Base-by-base conservation (phyloP, 2,888 invertebrate genomes). In the Mythimna ferrago region DNA sequence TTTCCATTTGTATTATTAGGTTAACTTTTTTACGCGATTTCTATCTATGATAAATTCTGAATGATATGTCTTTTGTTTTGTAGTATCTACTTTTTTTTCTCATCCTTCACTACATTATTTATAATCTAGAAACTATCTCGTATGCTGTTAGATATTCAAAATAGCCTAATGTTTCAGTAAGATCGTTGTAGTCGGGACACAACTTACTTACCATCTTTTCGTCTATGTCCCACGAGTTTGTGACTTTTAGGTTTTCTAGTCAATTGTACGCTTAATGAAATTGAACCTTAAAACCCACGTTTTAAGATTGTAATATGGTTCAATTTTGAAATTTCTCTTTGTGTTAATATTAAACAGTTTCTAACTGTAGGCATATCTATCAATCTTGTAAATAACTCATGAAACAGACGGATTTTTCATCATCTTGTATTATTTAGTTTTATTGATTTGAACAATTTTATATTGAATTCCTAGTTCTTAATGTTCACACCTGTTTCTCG, bases 71-170 rank as follows among this genome's bases (percentile, higher is more conserved):
- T 35, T 73, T 64, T 65, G 51, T 73, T 71, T 61, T 53, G 26
- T 57, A 53, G 56, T 54, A 21, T 44, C 54, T 58, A 19, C 32
- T 57, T 57, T 68, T 2, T 68, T 66, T 67, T 26, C 44, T 51
- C 68, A 80, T 63, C 71, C 64, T 44, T 76, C 82, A 74, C 69
- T 74, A 72, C 66, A 81, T 82, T 71, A 76, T 83, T 83, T 72
- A 68, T 78, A 73, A 75, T 72, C 58, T 83, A 83, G 84, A 66
- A 81, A 68, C 70, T 83, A 83, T 81, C 38, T 72, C 67, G 61
- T 83, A 84, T 78, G 72, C 81, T 82, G 44, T 73, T 82, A 84
- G 78, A 70, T 71, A 80, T 81, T 83, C 61, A 74, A 71, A 70
- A 81, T 78, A 84, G 70, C 68, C 68, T 81, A 75, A 81, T 63